A percentile compares a stretch with the other conserved stretches of the same genome.
These are phyloP conservation scores for Manis javanica DNA, from an alignment of 2,797 vertebrate genomes.

Conservation along the genomic window DNA sequence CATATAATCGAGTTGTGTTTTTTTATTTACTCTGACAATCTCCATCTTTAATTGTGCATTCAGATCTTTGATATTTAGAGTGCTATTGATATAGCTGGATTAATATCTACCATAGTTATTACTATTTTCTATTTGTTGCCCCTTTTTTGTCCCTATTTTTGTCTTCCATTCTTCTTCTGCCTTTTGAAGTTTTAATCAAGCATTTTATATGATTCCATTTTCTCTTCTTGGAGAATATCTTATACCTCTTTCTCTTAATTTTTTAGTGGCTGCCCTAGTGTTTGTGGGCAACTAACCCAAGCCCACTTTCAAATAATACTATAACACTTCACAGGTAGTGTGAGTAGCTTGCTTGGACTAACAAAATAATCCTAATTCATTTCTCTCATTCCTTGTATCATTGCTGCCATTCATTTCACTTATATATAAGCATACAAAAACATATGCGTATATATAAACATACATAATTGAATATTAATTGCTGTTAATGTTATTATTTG, in stretches of 20 bases:
- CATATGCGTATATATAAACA: not conserved
- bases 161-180: not conserved
- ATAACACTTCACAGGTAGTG: not conserved
- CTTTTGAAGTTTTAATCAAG: not conserved
- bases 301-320: not conserved
- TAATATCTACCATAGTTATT: not conserved
- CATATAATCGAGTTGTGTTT: not conserved
- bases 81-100: not conserved
- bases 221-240: not conserved
- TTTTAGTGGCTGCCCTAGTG: not conserved
- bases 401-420: not conserved
- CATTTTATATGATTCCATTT: not conserved
- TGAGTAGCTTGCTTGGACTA: not conserved
- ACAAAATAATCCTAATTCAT: not conserved
- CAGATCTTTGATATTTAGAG: not conserved
- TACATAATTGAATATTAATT: not conserved
- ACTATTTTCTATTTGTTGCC: not conserved
- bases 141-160: not conserved
- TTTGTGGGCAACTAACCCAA: not conserved
- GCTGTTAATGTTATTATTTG: not conserved
- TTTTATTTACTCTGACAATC: not conserved
- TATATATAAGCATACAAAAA: not conserved
- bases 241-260: not conserved
- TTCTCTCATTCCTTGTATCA: not conserved
- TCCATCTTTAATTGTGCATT: not conserved